Evolutionary conservation across 2,113 vertebrate species (phyloP), one percentile per base, ranked within the genome.

Genomic region (Megaceryle torquata): DNA sequence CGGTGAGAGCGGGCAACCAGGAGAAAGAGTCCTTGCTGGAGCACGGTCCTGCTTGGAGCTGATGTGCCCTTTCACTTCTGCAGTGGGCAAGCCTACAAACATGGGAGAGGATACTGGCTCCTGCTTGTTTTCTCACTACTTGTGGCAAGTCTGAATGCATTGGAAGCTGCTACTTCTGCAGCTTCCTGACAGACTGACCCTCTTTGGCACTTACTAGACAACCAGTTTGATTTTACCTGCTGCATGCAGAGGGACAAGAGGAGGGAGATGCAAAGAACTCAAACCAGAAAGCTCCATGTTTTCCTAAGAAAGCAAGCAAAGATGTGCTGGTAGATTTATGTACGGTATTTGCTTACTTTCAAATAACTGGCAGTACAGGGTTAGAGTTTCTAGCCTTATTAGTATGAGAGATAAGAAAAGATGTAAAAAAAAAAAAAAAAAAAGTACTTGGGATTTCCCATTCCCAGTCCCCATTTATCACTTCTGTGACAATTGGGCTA

Each of bases 1-100:
- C 1, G 0, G 26, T 7, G 51, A 5, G 1, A 1, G 6, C 7
- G 22, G n/a, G 31, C 26, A 77, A 15, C n/a, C 21, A 50, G 57
- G 25, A 67, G 41, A 46, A 4, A 46, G 18, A 46, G 63, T 14
- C 39, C 64, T 22, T 54, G 59, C 41, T 24, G 15, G 8, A n/a
- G 31, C n/a, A 68, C 19, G 67, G 46, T 35, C 21, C 70, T n/a
- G 15, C 76, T 48, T 11, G 13, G 53, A 72, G 24, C 31, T 44
- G 0, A 33, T 26, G 60, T 19, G 24, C 17, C 35, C 33, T 41
- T 33, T 31, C 25, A 28, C 3, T 46, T 57, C 54, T 69, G 61
- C 50, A n/a, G 8, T 15, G 54, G 50, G 22, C 60, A 80, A 70
- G 61, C 10, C 26, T 12, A 4, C 5, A 43, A 31, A 29, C 13